A percentile compares a stretch with the other conserved stretches of the same genome.
These are phyloP conservation scores for Drosophila leonis DNA, from an alignment of 2,888 invertebrate genomes.

Conservation along the genomic window DNA sequence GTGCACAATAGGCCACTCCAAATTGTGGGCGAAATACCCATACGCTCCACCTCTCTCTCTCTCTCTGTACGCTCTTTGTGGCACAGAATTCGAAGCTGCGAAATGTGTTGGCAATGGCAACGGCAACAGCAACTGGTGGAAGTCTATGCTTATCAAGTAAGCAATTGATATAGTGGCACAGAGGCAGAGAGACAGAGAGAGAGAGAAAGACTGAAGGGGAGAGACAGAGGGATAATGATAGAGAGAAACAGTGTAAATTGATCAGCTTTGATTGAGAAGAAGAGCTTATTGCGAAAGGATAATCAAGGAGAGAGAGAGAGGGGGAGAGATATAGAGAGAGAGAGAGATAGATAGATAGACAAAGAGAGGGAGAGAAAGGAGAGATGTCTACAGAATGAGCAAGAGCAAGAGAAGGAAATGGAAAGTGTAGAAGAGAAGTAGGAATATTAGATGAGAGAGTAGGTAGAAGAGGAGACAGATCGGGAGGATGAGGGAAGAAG, in stretches of 20 bases:
- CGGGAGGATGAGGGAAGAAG: too few relatives aligned
- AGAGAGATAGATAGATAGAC: background rate
- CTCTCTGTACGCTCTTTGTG: background rate
- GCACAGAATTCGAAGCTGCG: background rate
- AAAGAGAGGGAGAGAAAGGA: too few relatives aligned
- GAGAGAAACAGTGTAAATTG: too few relatives aligned
- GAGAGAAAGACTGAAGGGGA: background rate
- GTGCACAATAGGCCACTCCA: slow-evolving; percentile 37
- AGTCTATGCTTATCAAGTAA: slow-evolving; percentile 1
- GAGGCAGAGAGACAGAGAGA: too few relatives aligned
- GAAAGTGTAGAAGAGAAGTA: too few relatives aligned
- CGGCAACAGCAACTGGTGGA: slow-evolving; percentile 10
- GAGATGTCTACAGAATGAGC: too few relatives aligned
- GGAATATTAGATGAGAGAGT: too few relatives aligned
- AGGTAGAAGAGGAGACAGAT: too few relatives aligned
- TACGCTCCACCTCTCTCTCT: background rate
- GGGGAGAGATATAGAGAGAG: too few relatives aligned
- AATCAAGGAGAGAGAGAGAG: background rate
- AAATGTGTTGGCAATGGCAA: background rate
- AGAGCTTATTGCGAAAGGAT: background rate
- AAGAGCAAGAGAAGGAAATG: background rate
- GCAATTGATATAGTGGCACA: background rate
- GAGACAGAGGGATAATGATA: background rate
- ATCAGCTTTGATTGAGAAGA: too few relatives aligned
- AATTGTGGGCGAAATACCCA: slow-evolving; percentile 11